These are phyloP conservation scores for Hoplostethus mediterraneus DNA, from an alignment of 2,797 vertebrate genomes.

Conservation along the genomic window DNA sequence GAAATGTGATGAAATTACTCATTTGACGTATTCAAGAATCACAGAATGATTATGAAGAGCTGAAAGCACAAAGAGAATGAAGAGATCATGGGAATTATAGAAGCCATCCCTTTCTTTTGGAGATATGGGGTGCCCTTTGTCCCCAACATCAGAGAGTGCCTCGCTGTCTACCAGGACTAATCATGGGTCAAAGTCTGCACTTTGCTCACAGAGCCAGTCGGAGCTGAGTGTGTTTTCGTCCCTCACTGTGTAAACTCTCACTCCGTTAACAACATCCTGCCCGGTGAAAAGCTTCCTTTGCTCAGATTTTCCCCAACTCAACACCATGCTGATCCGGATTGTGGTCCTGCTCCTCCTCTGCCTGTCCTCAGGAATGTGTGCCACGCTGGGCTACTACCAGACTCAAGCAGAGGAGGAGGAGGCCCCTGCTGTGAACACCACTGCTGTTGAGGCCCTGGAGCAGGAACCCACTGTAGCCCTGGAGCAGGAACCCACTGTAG, in stretches of 20 bases:
- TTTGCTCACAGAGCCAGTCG: conserved; percentile 49
- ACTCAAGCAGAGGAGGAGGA: conserved; percentile 31
- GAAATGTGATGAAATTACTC: conserved; percentile 31
- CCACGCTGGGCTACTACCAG: conserved; percentile 74
- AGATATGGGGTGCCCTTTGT: conserved; percentile 78
- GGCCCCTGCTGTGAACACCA: conserved; percentile 18
- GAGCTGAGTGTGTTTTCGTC: conserved; percentile 38
- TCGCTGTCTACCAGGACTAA: conserved; percentile 81
- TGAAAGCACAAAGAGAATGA: conserved; percentile 18
- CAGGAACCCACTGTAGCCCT: background rate
- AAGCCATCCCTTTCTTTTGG: conserved; percentile 21
- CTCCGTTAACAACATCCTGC: conserved; percentile 32
- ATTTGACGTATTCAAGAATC: conserved; percentile 30
- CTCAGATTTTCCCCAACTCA: conserved; percentile 16
- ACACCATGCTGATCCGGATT: conserved; percentile 73
- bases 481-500: background rate
- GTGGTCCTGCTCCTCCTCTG: conserved; percentile 74
- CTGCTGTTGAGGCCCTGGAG: background rate
- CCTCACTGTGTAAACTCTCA: conserved; percentile 41
- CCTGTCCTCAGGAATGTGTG: conserved; percentile 66
- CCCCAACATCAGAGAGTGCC: conserved; percentile 69
- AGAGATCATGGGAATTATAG: conserved; percentile 36
- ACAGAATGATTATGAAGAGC: background rate
- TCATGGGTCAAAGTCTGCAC: conserved; percentile 85
- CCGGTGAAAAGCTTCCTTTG: conserved; percentile 7